Evolutionary conservation across 2,888 invertebrate species (phyloP), one percentile per base, ranked within the genome.

Genomic region (Lasioglossum lativentre): DNA sequence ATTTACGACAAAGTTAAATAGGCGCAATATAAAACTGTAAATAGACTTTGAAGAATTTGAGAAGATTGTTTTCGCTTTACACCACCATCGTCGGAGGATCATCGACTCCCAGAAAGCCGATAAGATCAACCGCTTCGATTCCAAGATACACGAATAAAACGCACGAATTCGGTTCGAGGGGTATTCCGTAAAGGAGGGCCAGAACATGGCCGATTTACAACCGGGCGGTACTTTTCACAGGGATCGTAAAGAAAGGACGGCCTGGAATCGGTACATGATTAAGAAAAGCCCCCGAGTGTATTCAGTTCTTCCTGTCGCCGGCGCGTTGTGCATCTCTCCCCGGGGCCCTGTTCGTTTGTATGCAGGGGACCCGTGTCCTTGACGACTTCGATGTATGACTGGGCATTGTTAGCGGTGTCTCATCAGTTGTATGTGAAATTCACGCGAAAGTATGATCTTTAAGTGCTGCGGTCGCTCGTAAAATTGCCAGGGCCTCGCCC

Each of bases 361-460:
- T 91, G 90, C 91, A 89, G 86, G 87, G 79, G 85, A 82, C 83
- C 86, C 73, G 85, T 81, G 90, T 85, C 86, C 84, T 89, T 89
- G 83, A 78, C 83, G 80, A 86, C 88, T 85, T 89, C 83, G 88
- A 91, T 91, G 86, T 91, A 91, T 88, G 91, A 91, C 91, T 83
- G 88, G 85, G 86, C 89, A 91, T 91, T 91, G 90, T 91, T 91
- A 90, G 83, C 84, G 66, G 86, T 74, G 86, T 82, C 87, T 85
- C 83, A 86, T 88, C 84, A 82, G 83, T 88, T 83, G 88, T 83
- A 88, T 68, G 88, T 75, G 90, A 91, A 91, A 91, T 90, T 89
- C 87, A 78, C 86, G 86, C 88, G 91, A 90, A 90, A 89, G 87
- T 91, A 89, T 91, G 88, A 91, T 90, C 88, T 88, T 91, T 91